These are phyloP conservation scores for Dendroctonus valens DNA, from an alignment of 1,140 invertebrate genomes.

Conservation along the genomic window DNA sequence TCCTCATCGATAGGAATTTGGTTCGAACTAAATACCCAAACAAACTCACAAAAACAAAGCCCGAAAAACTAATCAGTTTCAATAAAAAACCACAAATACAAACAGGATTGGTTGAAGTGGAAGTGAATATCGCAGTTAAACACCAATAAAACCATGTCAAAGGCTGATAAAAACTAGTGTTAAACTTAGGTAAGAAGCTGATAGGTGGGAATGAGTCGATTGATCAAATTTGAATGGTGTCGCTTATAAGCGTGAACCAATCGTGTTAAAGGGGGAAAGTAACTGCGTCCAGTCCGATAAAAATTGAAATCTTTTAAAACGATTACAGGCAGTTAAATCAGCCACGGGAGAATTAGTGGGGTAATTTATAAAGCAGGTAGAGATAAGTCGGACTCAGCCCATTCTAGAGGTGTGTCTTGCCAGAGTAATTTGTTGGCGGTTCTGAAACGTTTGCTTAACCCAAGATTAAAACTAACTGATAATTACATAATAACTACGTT, in stretches of 20 bases:
- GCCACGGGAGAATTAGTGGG: constrained; percentile 35
- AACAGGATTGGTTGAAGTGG: no score
- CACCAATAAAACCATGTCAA: no score
- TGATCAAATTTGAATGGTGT: neutral
- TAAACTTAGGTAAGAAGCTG: no score
- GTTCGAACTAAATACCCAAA: no score
- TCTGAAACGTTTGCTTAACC: constrained; percentile 51
- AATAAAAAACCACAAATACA: no score
- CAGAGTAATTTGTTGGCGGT: constrained; percentile 49
- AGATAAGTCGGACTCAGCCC: constrained; percentile 29
- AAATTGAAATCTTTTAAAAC: constrained; percentile 20
- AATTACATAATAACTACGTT: constrained; percentile 53
- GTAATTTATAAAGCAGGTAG: constrained; percentile 39
- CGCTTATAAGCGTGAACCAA: constrained; percentile 1
- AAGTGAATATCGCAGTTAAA: no score
- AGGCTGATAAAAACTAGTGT: no score
- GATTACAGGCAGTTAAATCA: constrained; percentile 21
- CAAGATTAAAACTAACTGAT: constrained; percentile 53
- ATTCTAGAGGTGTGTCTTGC: constrained; percentile 34
- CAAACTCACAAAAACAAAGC: no score
- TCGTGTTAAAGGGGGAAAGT: neutral
- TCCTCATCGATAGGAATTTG: no score
- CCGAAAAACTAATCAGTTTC: no score
- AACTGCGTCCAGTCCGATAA: constrained; percentile 1
- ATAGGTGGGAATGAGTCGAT: no score